Percentiles rank a stretch among this genome's conserved stretches.
Evolutionary conservation across 2,797 vertebrate genomes (phyloP).

Genomic region (Paramormyrops hopkinsi): DNA sequence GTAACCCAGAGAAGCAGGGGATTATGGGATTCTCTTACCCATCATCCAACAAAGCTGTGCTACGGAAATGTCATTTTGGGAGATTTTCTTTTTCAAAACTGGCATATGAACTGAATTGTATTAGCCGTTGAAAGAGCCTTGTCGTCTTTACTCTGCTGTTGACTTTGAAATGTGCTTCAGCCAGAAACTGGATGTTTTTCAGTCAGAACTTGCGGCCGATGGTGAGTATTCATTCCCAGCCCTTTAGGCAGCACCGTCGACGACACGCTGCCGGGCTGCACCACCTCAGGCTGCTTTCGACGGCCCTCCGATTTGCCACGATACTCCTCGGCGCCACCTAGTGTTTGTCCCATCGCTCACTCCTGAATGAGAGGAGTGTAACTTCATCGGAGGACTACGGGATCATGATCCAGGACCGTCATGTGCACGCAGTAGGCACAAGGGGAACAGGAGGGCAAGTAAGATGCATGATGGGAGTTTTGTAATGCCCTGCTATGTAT

Average conservation of each 20-base stretch:
- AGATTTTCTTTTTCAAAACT: not conserved
- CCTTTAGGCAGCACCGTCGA: slow-evolving; percentile 26
- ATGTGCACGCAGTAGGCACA: slow-evolving; percentile 15
- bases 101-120: not conserved
- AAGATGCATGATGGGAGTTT: slow-evolving; percentile 4
- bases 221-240: slow-evolving; percentile 53
- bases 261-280: slow-evolving; percentile 8
- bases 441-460: slow-evolving; percentile 26
- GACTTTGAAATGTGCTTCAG: slow-evolving; percentile 37
- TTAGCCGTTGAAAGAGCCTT: slow-evolving; percentile 32
- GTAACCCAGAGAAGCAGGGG: not conserved
- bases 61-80: not conserved
- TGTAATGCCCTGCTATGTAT: slow-evolving; percentile 5
- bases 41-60: not conserved
- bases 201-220: slow-evolving; percentile 37
- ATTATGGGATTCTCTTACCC: not conserved
- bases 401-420: not conserved
- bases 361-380: not conserved
- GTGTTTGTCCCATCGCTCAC: not conserved
- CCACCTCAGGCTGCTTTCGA: not conserved
- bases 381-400: not conserved
- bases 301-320: not conserved
- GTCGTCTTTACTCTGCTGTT: slow-evolving; percentile 39
- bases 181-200: slow-evolving; percentile 30
- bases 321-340: not conserved